Conservation (phyloP, 1,140 invertebrate genomes). For the Scylla paramamosain region DNA sequence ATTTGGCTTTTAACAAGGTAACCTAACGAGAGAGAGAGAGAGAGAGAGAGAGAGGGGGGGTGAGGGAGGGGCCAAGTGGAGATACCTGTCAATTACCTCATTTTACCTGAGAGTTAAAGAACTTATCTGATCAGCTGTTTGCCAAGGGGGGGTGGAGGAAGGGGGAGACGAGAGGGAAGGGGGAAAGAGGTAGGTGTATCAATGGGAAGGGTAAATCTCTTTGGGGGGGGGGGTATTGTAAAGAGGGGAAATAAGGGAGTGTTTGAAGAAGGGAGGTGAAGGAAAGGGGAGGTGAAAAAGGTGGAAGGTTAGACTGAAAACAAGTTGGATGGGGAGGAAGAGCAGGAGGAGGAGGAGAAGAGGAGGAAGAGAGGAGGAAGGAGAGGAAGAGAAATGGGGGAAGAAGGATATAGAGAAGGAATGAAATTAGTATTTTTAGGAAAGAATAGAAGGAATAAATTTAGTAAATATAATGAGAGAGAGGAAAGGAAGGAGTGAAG, state of each 20-base stretch:
- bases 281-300: not conserved
- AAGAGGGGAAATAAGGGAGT: not conserved
- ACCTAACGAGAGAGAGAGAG: not conserved
- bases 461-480: not conserved
- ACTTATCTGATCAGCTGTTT: no score
- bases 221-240: no score
- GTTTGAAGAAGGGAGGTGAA: not conserved
- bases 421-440: not conserved
- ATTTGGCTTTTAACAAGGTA: not conserved
- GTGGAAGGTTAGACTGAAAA: not conserved
- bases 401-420: no score
- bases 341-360: not conserved
- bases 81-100: no score
- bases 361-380: not conserved
- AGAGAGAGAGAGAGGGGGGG: no score
- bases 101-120: no score
- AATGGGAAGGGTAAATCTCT: not conserved
- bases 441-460: not conserved
- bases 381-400: not conserved
- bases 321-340: not conserved
- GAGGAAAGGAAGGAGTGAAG: not conserved
- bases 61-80: no score
- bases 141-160: not conserved
- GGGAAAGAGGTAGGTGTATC: no score
- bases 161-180: no score